Evolutionary conservation across 2,888 invertebrate species (phyloP).

Genomic region (Sinelater perroti): DNA sequence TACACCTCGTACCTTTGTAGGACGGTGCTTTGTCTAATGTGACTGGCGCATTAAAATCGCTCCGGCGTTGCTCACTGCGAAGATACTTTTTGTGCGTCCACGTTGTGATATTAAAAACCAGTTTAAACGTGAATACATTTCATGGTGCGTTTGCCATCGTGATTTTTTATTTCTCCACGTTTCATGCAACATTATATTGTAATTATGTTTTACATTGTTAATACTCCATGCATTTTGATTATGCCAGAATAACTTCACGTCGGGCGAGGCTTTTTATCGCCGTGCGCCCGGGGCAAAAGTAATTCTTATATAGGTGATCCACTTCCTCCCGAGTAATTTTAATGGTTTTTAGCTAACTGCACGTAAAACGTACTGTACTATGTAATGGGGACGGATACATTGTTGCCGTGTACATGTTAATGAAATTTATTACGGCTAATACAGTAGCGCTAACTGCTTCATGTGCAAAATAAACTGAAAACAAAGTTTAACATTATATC

Average conservation of each 20-base stretch:
- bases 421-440: no score
- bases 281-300: conserved; percentile 7
- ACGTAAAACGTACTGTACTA: no score
- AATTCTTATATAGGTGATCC: conserved; percentile 23
- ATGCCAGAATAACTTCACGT: conserved; percentile 54
- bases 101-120: conserved; percentile 25
- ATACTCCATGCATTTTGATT: conserved; percentile 54
- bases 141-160: conserved; percentile 34
- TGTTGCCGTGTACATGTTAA: no score
- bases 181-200: conserved; percentile 55
- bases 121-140: conserved; percentile 36
- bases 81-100: no score
- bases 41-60: no score
- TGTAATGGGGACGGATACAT: no score
- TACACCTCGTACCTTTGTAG: no score
- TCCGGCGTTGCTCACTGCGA: no score
- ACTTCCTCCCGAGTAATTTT: conserved; percentile 20
- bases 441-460: no score
- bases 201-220: conserved; percentile 54
- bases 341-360: neutral
- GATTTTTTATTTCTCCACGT: conserved; percentile 46
- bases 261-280: conserved; percentile 31
- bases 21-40: no score
- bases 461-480: no score
- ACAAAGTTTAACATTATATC: no score